Evolutionary conservation across 2,113 vertebrate species (phyloP).

Genomic region (Psephotus haematonotus): DNA sequence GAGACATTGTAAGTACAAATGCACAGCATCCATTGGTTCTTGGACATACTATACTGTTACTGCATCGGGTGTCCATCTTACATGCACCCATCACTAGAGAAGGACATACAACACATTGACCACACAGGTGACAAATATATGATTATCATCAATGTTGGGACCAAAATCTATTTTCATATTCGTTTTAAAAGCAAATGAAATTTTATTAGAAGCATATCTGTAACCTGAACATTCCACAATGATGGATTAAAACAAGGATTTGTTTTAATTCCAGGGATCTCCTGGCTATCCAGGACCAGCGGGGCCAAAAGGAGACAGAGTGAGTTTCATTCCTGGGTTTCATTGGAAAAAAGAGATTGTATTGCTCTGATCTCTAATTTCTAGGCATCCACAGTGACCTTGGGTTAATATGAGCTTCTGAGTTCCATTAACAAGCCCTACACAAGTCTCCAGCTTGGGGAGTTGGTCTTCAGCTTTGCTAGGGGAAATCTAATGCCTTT

Average conservation of each 20-base stretch:
- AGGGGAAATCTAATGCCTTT: not conserved
- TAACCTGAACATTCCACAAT: too few species aligned
- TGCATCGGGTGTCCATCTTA: not conserved
- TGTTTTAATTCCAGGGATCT: conserved; percentile 73
- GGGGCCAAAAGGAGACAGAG: conserved; percentile 89
- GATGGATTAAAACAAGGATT: not conserved
- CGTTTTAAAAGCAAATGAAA: not conserved
- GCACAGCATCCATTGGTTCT: not conserved
- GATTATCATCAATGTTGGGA: not conserved
- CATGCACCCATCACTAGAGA: not conserved
- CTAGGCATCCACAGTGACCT: not conserved
- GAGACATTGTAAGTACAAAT: conserved; percentile 68
- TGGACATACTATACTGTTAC: not conserved
- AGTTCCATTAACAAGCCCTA: not conserved
- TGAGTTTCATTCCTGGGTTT: conserved; percentile 65
- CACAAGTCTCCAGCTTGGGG: too few species aligned
- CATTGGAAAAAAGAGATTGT: not conserved
- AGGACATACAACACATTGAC: not conserved
- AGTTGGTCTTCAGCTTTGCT: not conserved
- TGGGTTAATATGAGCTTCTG: not conserved
- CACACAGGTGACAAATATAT: not conserved
- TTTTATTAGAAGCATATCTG: not conserved
- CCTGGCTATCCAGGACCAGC: conserved; percentile 79
- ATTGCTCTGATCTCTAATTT: not conserved
- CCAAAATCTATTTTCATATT: not conserved